Base-by-base conservation (phyloP, 2,888 invertebrate genomes). In the Idaea straminata region DNA sequence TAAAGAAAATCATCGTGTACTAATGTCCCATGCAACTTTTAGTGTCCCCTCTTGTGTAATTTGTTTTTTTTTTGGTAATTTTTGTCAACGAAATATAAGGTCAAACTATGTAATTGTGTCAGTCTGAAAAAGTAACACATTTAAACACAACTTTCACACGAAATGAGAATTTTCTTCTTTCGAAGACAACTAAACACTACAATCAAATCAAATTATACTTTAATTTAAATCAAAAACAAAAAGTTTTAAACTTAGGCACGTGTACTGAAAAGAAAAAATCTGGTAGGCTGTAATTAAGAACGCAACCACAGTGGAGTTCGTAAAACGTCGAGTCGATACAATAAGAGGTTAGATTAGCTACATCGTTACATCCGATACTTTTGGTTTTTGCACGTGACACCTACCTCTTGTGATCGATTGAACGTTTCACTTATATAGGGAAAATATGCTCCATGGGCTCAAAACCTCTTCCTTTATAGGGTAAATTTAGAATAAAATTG, bases 1-100 rank as follows among this genome's bases (percentile, higher is more conserved):
- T 88, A 91, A 90, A 88, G 88, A 89, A 88, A 89, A 89, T 88
- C 87, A 89, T 66, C 82, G 83, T 87, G 86, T 87, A 87, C 83
- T 87, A 65, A 25, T 64, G 7, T 64, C 36, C 35, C 36, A 16
- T 25, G 66, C 67, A 69, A 66, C 76, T 73, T 71, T 73, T 75
- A 80, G 66, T 66, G 65, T 66, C 61, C 66, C 64, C 65, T 69
- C 70, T 79, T 75, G 77, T 77, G 77, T 75, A 77, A 77, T 80
- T 80, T 77, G 82, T 83, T 78, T 74, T 74, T 79, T 87, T 86
- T 90, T 90, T 89, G 89, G 90, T 91, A 86, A 84, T 83, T 84
- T 65, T 70, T 84, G 86, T 87, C 85, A 85, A 86, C 85, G 82
- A 84, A 83, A 82, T 81, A 81, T 80, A 75, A 80, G 74, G 78